Conservation (phyloP, 2,113 vertebrate species). For the Trematomus loennbergii region DNA sequence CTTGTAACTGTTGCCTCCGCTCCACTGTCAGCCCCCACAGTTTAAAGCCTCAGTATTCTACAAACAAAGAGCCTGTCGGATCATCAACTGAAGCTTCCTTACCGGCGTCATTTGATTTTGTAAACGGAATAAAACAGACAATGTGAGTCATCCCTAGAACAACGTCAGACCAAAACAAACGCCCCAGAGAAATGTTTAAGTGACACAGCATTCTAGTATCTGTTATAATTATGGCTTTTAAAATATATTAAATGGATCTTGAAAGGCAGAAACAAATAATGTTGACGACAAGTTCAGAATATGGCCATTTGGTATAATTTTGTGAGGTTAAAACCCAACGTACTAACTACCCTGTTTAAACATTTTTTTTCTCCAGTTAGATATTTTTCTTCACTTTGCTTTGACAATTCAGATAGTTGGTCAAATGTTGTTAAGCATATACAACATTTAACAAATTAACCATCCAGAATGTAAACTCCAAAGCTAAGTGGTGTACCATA, state of each 20-base stretch:
- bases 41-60: neutral
- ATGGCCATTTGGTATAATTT: neutral
- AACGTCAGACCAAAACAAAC: neutral
- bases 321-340: neutral
- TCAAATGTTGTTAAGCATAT: too few relatives aligned
- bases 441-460: too few relatives aligned
- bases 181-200: neutral
- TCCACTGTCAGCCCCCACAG: neutral
- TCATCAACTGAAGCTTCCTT: neutral
- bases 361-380: neutral
- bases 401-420: neutral
- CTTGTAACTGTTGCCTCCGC: neutral
- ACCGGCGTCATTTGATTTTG: neutral
- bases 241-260: neutral
- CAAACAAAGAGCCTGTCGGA: neutral
- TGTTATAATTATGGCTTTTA: neutral
- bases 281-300: neutral
- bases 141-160: neutral
- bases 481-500: neutral
- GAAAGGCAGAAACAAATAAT: neutral
- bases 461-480: too few relatives aligned
- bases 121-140: neutral
- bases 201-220: neutral
- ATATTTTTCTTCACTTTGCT: neutral
- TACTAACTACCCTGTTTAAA: too few relatives aligned